These are phyloP conservation scores for Aphelinus atriplicis DNA, from an alignment of 1,140 invertebrate species.

Conservation along the genomic window DNA sequence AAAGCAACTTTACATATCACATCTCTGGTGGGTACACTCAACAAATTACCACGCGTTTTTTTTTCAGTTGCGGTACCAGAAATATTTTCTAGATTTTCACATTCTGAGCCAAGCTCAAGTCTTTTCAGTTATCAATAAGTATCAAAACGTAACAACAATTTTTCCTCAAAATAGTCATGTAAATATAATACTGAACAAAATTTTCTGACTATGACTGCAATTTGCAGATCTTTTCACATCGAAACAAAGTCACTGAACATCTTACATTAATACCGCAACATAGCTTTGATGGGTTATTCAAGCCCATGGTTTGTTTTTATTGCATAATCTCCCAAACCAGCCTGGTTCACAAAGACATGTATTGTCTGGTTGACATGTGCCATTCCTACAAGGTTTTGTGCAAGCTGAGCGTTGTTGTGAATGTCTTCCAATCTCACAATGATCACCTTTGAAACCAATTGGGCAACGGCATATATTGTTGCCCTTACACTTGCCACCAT, in stretches of 20 bases:
- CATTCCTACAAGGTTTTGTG: constrained; percentile 76
- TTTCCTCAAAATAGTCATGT: not conserved
- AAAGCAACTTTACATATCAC: constrained; percentile 67
- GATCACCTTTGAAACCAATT: constrained; percentile 80
- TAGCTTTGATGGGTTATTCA: constrained; percentile 33
- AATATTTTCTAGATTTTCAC: constrained; percentile 19
- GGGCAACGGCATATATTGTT: constrained; percentile 87
- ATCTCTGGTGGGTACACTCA: constrained; percentile 56
- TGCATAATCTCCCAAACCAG: constrained; percentile 78
- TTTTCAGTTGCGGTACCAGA: constrained; percentile 31
- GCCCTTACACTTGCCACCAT: constrained; percentile 85
- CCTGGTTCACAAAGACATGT: constrained; percentile 77
- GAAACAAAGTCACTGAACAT: constrained; percentile 21
- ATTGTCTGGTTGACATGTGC: constrained; percentile 75
- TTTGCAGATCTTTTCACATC: constrained; percentile 9
- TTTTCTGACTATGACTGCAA: constrained; percentile 12
- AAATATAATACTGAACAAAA: constrained; percentile 24
- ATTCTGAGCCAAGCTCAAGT: not conserved
- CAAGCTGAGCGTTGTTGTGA: constrained; percentile 75
- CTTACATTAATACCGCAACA: constrained; percentile 21
- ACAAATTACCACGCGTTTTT: constrained; percentile 25
- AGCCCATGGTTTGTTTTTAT: constrained; percentile 70
- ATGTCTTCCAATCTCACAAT: constrained; percentile 83
- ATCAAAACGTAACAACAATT: constrained; percentile 17
- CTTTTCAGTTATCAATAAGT: not conserved